Conservation (phyloP, 2,113 vertebrate genomes). For the Lethenteron reissneri region DNA sequence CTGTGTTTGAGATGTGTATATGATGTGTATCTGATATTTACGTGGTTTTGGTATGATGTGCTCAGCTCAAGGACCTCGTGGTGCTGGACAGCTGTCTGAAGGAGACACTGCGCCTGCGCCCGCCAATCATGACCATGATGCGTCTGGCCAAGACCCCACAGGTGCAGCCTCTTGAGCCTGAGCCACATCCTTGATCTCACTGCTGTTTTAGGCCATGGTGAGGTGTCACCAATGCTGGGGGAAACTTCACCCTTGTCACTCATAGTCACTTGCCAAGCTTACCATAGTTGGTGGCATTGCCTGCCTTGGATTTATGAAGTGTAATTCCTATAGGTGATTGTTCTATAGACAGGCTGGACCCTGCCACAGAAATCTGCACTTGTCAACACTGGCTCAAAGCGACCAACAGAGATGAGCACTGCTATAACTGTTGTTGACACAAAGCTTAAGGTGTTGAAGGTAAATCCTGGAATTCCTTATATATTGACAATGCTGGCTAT, state of each 20-base stretch:
- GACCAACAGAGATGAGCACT: too few relatives aligned
- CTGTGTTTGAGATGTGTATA: too few relatives aligned
- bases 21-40: too few relatives aligned
- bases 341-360: not conserved
- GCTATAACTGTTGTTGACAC: too few relatives aligned
- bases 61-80: slow-evolving; percentile 61
- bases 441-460: too few relatives aligned
- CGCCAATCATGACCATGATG: slow-evolving; percentile 98
- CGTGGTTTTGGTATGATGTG: slow-evolving; percentile 5
- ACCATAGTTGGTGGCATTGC: not conserved
- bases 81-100: slow-evolving; percentile 72
- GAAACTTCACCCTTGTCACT: too few relatives aligned
- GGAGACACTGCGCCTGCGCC: slow-evolving; percentile 72
- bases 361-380: not conserved
- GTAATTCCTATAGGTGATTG: not conserved
- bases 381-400: too few relatives aligned
- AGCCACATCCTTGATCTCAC: too few relatives aligned
- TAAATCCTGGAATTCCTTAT: too few relatives aligned
- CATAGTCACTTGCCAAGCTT: not conserved
- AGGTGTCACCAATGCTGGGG: too few relatives aligned
- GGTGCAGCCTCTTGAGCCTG: slow-evolving; percentile 20
- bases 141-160: slow-evolving; percentile 70
- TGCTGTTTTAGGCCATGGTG: too few relatives aligned
- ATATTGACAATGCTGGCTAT: too few relatives aligned
- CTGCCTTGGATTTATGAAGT: not conserved